Base-by-base conservation (phyloP, 2,888 invertebrate species). In the Odontocerum albicorne region DNA sequence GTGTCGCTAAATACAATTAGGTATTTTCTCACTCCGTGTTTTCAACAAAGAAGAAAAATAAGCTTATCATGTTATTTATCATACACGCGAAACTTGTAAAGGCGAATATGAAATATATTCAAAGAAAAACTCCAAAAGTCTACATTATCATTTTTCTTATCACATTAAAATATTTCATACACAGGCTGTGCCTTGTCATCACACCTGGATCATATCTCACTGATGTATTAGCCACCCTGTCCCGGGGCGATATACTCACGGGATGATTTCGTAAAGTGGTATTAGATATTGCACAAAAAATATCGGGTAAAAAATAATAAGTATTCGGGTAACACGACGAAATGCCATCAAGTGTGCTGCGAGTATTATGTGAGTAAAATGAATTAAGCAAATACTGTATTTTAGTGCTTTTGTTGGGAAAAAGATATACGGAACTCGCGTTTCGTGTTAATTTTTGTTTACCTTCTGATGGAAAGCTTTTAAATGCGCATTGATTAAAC, bases 171-270 rank as follows among this genome's bases (percentile, higher is more conserved):
- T 50, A 50, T 50, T 50, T 50, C 50, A 50, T 50, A 50, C n/a
- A 20, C 42, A 35, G 40, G 31, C 44, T 36, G 51, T 44, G 27
- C 33, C 21, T 19, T 51, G 44, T 51, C 44, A 44, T 13, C 27
- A 21, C 57, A 57, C 57, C 57, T 57, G 57, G 57, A 57, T 57
- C 49, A 40, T 57, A 57, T 57, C 57, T 53, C 12, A 3, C 53
- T 57, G 53, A 57, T 53, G 50, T 57, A 57, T 53, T 43, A 46
- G 49, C 52, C 6, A 19, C 43, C 35, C 17, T 10, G 3, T 4
- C 27, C 10, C 4, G 4, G 27, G 6, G 10, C 27, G 10, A 27
- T 7, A 4, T 7, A 27, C 27, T 7, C 27, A 27, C 6, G 10
- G 27, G 27, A 27, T 27, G 10, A 7, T 27, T 27, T 27, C 27